A percentile compares a stretch with the other conserved stretches of the same genome.
phyloP scores from a whole-genome alignment of 2,888 invertebrate genomes.

The Drosophila demipolita region DNA sequence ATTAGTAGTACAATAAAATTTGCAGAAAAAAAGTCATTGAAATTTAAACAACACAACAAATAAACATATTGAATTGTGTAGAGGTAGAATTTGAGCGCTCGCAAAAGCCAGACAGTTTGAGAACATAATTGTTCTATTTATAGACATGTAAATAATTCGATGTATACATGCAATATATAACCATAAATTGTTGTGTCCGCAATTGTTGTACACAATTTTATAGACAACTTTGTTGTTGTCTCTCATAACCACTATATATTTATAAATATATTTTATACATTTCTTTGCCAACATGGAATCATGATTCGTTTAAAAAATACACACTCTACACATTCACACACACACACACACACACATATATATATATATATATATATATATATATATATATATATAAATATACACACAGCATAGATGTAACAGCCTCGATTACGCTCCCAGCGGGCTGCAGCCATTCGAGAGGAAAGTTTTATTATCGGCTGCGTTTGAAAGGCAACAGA shows the following conservation, averaged over 20 bases:
- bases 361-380: not conserved
- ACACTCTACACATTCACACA: constrained; percentile 23
- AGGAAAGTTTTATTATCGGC: constrained; percentile 82
- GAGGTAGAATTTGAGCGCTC: not conserved
- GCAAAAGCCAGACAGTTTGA: not conserved
- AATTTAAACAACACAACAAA: not conserved
- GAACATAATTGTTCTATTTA: constrained; percentile 9
- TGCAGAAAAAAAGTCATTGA: no score
- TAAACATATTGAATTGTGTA: not conserved
- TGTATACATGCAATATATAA: not conserved
- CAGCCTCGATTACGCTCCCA: constrained; percentile 82
- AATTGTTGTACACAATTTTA: constrained; percentile 4
- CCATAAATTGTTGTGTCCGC: constrained; percentile 5
- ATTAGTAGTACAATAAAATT: not conserved
- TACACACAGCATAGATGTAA: constrained; percentile 59
- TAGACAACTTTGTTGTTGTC: constrained; percentile 8
- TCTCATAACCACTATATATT: constrained; percentile 13
- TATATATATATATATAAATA: no score
- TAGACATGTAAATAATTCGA: constrained; percentile 2
- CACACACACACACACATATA: constrained; percentile 8
- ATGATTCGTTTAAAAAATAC: constrained; percentile 48
- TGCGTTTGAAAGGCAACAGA: constrained; percentile 69
- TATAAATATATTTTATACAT: constrained; percentile 27
- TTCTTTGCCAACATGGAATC: constrained; percentile 32
- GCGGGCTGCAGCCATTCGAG: constrained; percentile 74